Base-by-base conservation (phyloP, 35 echinoderm and acorn worm species). In the Nesometra sesokonis region DNA sequence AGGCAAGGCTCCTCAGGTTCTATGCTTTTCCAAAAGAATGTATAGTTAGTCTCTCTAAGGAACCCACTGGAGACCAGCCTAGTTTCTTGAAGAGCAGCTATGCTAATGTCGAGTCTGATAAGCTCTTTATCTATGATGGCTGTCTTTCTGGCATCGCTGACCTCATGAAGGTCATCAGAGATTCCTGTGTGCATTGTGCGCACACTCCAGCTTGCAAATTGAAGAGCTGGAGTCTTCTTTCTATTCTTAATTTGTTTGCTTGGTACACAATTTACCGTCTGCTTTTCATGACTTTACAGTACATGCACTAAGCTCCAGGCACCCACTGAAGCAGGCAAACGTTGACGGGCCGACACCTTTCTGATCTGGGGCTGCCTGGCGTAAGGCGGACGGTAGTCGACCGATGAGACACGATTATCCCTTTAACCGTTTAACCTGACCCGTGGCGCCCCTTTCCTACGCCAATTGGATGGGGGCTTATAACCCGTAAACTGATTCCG, bases 391-490 rank as follows among this genome's bases (percentile, higher is more conserved):
- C 87, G 86, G 86, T 88, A 88, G 86, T 17, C 81, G 78, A 30
- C 79, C 35, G 81, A 33, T 88, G 78, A 40, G 32, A 36, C 33
- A 3, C 19, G 78, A 82, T 37, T 27, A 82, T 36, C 38, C 39
- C 86, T 88, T 78, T 78, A 77, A 88, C 86, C 3, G 78, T 46
- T 78, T 77, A 47, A 39, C 3, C 21, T 37, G 47, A 88, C 87
- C 79, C 46, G 0, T 88, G 82, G 36, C 82, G 32, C 32, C 34
- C 0, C 3, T 0, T 27, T 86, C n/a, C 36, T 91, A 91, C 84
- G 84, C 84, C 78, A 87, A 86, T 91, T 76, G n/a, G n/a, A n/a
- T n/a, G n/a, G n/a, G 32, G 84, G 43, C 77, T 90, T 90, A 86
- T 40, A 90, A 90, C 89, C 78, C 15, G 11, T 86, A 76, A 90